A percentile compares a stretch with the other conserved stretches of the same genome.
Conservation (phyloP, 2,113 vertebrate species). For the Elgaria multicarinata region DNA sequence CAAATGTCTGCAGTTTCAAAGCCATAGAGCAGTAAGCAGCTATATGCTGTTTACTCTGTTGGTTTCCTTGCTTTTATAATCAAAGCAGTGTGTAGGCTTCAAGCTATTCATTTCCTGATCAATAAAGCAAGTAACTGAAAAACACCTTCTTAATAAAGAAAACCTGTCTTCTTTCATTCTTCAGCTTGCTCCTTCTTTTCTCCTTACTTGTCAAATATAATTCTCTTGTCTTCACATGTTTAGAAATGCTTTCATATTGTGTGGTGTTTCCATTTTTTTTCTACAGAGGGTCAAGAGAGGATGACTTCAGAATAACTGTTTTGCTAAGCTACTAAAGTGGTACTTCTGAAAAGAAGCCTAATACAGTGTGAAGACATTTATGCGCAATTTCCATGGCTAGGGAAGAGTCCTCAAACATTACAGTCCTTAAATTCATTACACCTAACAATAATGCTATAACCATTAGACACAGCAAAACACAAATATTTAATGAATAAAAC, state of each 20-base stretch:
- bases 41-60: background rate
- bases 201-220: slow-evolving; percentile 5
- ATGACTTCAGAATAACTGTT: background rate
- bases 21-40: background rate
- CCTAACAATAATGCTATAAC: background rate
- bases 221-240: background rate
- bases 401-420: background rate
- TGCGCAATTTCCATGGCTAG: no score
- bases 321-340: background rate
- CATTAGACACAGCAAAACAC: background rate
- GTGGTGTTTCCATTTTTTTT: background rate
- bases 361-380: background rate
- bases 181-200: background rate
- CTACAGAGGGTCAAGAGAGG: background rate
- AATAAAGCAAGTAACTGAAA: slow-evolving; percentile 23
- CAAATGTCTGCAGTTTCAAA: background rate
- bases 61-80: background rate
- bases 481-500: background rate
- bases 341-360: background rate
- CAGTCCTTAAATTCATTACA: background rate
- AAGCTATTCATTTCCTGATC: slow-evolving; percentile 21
- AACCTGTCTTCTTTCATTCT: background rate
- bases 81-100: background rate
- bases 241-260: background rate
- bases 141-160: slow-evolving; percentile 17